Conservation (phyloP, 2,113 vertebrate genomes). For the Antechinus stuartii region DNA sequence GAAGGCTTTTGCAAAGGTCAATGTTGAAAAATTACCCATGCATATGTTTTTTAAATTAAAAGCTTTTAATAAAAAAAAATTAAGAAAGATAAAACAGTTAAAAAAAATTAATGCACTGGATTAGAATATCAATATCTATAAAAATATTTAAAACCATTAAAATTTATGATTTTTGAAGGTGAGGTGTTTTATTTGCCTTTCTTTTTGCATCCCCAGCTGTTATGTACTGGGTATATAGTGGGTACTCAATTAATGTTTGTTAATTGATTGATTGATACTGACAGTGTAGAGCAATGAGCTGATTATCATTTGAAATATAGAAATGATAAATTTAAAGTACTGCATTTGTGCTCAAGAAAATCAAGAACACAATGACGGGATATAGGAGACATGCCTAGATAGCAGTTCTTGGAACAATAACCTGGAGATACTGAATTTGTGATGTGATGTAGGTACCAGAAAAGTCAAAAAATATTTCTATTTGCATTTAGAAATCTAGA, state of each 20-base stretch:
- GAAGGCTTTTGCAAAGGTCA: too few relatives aligned
- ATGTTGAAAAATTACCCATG: too few relatives aligned
- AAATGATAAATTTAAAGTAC: background rate
- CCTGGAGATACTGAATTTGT: background rate
- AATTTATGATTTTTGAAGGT: background rate
- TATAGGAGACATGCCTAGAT: background rate
- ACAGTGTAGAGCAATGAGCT: background rate
- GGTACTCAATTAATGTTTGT: background rate
- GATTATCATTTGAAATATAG: background rate
- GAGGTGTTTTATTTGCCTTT: background rate
- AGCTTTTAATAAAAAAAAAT: too few relatives aligned
- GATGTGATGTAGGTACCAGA: background rate
- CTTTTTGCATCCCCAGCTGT: background rate
- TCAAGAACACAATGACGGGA: background rate
- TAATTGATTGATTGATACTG: background rate
- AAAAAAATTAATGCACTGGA: background rate
- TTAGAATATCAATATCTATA: background rate
- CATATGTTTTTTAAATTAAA: too few relatives aligned
- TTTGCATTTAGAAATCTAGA: background rate
- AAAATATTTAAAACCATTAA: background rate
- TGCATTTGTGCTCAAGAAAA: background rate
- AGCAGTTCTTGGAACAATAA: background rate
- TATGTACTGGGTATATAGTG: background rate
- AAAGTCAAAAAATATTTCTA: background rate
- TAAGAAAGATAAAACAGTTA: too few relatives aligned